These are phyloP conservation scores for Drosophila micromelanica DNA, from an alignment of 1,140 invertebrate species.

Conservation along the genomic window DNA sequence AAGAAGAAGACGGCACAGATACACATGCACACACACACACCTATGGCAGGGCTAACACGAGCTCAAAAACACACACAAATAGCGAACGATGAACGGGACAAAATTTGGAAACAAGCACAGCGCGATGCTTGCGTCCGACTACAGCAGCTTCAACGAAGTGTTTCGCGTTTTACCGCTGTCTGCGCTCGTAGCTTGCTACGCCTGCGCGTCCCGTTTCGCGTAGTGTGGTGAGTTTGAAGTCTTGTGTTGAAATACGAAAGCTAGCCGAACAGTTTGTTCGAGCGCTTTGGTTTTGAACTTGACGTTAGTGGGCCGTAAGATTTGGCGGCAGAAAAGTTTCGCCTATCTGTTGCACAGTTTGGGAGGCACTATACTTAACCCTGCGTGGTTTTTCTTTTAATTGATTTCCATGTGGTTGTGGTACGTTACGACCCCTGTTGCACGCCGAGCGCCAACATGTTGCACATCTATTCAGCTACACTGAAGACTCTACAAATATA, in stretches of 20 bases:
- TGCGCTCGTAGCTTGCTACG: constrained; percentile 31
- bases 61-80: constrained; percentile 22
- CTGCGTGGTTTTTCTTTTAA: constrained; percentile 12
- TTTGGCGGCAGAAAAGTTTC: constrained; percentile 10
- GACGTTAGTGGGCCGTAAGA: constrained; percentile 29
- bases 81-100: constrained; percentile 31
- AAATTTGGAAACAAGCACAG: constrained; percentile 27
- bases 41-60: constrained; percentile 8
- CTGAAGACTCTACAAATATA: neutral
- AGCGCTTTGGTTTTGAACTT: constrained; percentile 54
- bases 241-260: constrained; percentile 30
- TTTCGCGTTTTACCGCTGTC: constrained; percentile 43
- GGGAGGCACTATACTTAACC: constrained; percentile 18
- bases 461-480: neutral
- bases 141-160: constrained; percentile 78
- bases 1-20: constrained; percentile 3
- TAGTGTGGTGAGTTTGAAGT: constrained; percentile 49
- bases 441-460: constrained; percentile 24
- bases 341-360: constrained; percentile 46
- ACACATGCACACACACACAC: constrained; percentile 23
- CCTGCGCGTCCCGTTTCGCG: constrained; percentile 13
- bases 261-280: constrained; percentile 15
- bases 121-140: constrained; percentile 77
- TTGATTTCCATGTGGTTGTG: constrained; percentile 4
- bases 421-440: constrained; percentile 25